Base-by-base conservation (phyloP, 2,888 invertebrate species). In the Xylocampa areola region DNA sequence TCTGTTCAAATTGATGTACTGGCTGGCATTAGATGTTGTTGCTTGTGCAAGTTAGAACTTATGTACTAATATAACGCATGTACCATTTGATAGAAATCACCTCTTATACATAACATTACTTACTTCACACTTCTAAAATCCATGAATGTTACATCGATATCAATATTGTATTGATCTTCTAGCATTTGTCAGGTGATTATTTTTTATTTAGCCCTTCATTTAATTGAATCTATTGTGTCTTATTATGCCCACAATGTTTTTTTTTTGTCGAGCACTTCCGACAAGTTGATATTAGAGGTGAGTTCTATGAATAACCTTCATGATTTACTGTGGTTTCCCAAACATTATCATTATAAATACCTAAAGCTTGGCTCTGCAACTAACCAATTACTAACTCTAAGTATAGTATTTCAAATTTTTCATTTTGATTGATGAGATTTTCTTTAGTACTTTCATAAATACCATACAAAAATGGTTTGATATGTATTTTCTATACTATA, bases 151-250 rank as follows among this genome's bases (percentile, higher is more conserved):
- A 89, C 74, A 79, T 90, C 87, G 87, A 83, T 65, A 67, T 85
- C 84, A 86, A 75, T 73, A 70, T 57, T 75, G 57, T 65, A 64
- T 76, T 66, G 76, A 88, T 92, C 95, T 95, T 95, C 95, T 92
- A 95, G 95, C 95, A 93, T 95, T 95, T 95, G 95, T 94, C 95
- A 95, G 95, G 95, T 82, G 93, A 94, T 91, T 86, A 89, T 87
- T 45, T 72, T 91, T 91, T 91, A 87, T 92, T 82, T 72, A 60
- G 44, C 67, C 70, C 64, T 58, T 67, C 60, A 68, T 7, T 11
- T 66, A 58, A 57, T 61, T 58, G 39, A 61, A 69, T 64, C 49
- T 63, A 47, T 69, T 61, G 35, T 57, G 36, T 53, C 47, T 59
- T 60, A 49, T 49, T 62, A 50, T 50, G 54, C 50, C 58, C 48